A percentile compares a stretch with the other conserved stretches of the same genome.
Conservation (phyloP, 1,140 invertebrate species). For the Halesus radiatus region DNA sequence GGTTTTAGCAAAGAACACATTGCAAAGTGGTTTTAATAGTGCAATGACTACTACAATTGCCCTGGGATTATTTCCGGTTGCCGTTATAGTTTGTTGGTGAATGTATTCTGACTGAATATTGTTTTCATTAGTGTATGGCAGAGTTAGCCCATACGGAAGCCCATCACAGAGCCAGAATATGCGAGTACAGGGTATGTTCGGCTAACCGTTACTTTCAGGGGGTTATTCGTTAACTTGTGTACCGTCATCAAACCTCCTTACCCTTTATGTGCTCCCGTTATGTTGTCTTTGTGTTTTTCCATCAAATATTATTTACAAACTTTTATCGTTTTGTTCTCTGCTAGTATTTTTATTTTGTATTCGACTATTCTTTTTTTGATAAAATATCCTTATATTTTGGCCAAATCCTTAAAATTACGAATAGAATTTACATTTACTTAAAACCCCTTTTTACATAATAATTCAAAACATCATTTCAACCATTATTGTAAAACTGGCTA, state of each 20-base stretch:
- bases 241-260: background rate
- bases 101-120: conserved; percentile 23
- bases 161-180: conserved; percentile 49
- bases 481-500: no score
- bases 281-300: conserved; percentile 7
- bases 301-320: background rate
- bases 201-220: conserved; percentile 15
- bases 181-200: conserved; percentile 52
- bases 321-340: no score
- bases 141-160: conserved; percentile 55
- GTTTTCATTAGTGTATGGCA: conserved; percentile 50
- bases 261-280: background rate
- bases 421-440: no score
- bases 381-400: no score
- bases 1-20: background rate
- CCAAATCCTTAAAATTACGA: no score
- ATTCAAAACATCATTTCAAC: no score
- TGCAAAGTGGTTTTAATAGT: background rate
- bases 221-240: conserved; percentile 9
- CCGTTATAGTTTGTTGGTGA: background rate
- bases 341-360: no score
- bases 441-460: no score
- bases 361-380: no score
- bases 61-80: background rate
- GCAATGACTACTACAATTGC: background rate